Evolutionary conservation across 2,888 invertebrate species (phyloP).

Genomic region (Archips crataeganus): DNA sequence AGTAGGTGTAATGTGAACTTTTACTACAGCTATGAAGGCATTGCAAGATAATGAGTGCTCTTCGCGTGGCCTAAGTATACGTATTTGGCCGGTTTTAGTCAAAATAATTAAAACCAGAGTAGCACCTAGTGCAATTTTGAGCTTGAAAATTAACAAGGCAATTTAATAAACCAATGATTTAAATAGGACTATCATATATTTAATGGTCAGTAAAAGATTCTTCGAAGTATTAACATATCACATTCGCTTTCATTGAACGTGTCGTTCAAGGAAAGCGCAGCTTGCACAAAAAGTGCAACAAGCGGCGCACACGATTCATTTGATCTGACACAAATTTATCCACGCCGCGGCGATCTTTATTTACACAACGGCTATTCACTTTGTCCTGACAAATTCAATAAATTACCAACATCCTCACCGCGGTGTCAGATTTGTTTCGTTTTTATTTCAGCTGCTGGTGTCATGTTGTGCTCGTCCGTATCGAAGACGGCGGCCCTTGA

Average conservation of each 20-base stretch:
- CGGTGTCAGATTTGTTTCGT: slow-evolving; percentile 62
- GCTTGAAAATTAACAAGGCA: too few species aligned
- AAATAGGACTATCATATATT: neutral
- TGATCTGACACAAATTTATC: slow-evolving; percentile 86
- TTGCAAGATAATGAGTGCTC: too few species aligned
- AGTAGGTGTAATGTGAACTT: too few species aligned
- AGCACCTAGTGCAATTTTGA: too few species aligned
- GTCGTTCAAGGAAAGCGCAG: slow-evolving; percentile 34
- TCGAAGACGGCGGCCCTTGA: slow-evolving; percentile 64
- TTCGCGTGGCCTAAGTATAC: too few species aligned
- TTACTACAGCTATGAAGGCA: too few species aligned
- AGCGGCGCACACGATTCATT: slow-evolving; percentile 78
- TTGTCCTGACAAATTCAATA: slow-evolving; percentile 85
- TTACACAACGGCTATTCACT: slow-evolving; percentile 79
- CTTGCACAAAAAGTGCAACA: slow-evolving; percentile 77
- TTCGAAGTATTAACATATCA: slow-evolving; percentile 1
- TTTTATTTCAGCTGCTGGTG: slow-evolving; percentile 78
- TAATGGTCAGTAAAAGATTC: neutral
- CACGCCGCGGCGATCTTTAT: slow-evolving; percentile 78
- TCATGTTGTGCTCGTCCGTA: slow-evolving; percentile 73
- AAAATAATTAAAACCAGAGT: too few species aligned
- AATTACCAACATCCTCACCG: slow-evolving; percentile 84
- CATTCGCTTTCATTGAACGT: slow-evolving; percentile 6
- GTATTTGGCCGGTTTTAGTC: too few species aligned
- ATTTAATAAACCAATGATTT: too few species aligned